Conservation (phyloP, 2,797 vertebrate genomes). For the Rhinogobio ventralis region DNA sequence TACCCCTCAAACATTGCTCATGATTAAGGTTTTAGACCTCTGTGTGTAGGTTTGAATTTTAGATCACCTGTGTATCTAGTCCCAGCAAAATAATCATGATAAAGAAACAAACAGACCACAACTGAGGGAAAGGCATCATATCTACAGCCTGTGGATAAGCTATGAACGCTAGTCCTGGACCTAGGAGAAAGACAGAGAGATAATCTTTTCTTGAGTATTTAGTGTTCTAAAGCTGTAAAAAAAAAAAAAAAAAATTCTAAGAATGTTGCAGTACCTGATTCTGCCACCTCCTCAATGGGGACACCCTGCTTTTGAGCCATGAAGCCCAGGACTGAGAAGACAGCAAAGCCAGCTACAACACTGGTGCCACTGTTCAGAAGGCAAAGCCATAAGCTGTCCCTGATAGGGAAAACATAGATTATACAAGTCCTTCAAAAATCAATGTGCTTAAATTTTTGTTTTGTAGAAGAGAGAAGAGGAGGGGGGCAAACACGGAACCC, state of each 20-base stretch:
- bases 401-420: slow-evolving; percentile 50
- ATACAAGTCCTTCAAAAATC: neutral
- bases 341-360: slow-evolving; percentile 79
- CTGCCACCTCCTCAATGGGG: slow-evolving; percentile 77
- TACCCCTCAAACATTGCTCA: neutral
- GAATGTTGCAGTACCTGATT: slow-evolving; percentile 74
- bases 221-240: neutral
- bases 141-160: slow-evolving; percentile 73
- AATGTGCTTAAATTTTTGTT: neutral
- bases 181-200: slow-evolving; percentile 68
- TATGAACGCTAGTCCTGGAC: slow-evolving; percentile 88
- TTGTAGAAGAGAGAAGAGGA: neutral
- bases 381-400: slow-evolving; percentile 76
- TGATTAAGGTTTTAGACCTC: neutral
- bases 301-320: slow-evolving; percentile 78
- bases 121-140: slow-evolving; percentile 70
- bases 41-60: neutral
- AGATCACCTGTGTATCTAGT: slow-evolving; percentile 88
- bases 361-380: slow-evolving; percentile 80
- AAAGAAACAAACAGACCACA: slow-evolving; percentile 73
- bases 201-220: slow-evolving; percentile 23
- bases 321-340: slow-evolving; percentile 84
- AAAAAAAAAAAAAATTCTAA: no score
- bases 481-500: neutral
- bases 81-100: slow-evolving; percentile 82